These are phyloP conservation scores for Parnassius orleans DNA, from an alignment of 2,888 invertebrate species.

Conservation along the genomic window DNA sequence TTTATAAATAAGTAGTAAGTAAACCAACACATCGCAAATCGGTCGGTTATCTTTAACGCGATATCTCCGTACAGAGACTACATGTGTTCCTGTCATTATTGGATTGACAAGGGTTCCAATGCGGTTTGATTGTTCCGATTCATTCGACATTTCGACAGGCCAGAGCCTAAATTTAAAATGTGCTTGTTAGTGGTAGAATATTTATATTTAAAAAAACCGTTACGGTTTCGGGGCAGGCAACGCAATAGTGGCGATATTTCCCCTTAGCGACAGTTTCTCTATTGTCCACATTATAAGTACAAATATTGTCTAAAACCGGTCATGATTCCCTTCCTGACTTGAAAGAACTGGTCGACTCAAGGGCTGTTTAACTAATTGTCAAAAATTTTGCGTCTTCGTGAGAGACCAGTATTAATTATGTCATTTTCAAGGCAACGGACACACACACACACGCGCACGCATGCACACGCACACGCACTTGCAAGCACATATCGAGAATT, in stretches of 20 bases:
- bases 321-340: conserved; percentile 53
- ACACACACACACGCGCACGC: too few relatives aligned
- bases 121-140: conserved; percentile 53
- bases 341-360: conserved; percentile 41
- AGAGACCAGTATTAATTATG: conserved; percentile 12
- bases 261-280: conserved; percentile 53
- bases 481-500: too few relatives aligned
- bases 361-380: conserved; percentile 49
- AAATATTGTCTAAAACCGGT: conserved; percentile 48
- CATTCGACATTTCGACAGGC: conserved; percentile 51
- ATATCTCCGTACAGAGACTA: conserved; percentile 32
- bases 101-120: conserved; percentile 58
- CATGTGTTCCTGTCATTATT: conserved; percentile 51
- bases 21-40: conserved; percentile 31
- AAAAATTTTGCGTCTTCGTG: conserved; percentile 28
- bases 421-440: neutral
- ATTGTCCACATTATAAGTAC: conserved; percentile 47
- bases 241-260: conserved; percentile 47
- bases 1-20: conserved; percentile 32
- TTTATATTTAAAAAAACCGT: conserved; percentile 20
- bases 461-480: too few relatives aligned
- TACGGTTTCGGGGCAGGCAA: conserved; percentile 48
- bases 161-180: conserved; percentile 43
- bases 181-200: conserved; percentile 46
- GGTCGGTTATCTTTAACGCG: conserved; percentile 36